These are phyloP conservation scores for Oryzias curvinotus DNA, from an alignment of 2,113 vertebrate species.

Conservation along the genomic window DNA sequence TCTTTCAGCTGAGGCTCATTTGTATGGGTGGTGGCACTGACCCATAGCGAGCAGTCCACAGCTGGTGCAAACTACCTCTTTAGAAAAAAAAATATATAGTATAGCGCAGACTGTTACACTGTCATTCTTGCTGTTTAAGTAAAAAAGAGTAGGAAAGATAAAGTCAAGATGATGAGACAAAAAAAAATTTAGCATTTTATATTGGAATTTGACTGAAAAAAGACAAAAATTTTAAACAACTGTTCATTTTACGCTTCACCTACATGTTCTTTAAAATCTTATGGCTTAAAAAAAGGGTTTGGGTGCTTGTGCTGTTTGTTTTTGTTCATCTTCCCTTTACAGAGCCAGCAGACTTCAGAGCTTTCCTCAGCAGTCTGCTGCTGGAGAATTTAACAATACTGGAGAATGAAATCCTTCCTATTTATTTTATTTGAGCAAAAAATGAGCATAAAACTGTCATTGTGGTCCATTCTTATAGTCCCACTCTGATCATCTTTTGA, in stretches of 20 bases:
- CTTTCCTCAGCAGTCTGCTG: neutral
- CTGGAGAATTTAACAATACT: neutral
- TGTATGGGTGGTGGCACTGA: slow-evolving; percentile 52
- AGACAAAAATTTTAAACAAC: neutral
- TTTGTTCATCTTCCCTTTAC: slow-evolving; percentile 5
- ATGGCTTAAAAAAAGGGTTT: neutral
- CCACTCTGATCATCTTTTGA: no score
- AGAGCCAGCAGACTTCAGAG: slow-evolving; percentile 44
- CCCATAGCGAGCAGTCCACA: slow-evolving; percentile 34
- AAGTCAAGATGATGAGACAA: neutral
- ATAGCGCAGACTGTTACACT: slow-evolving; percentile 16
- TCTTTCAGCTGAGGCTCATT: slow-evolving; percentile 55
- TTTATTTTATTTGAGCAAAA: no score
- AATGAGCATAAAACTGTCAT: neutral
- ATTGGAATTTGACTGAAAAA: neutral
- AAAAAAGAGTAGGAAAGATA: neutral
- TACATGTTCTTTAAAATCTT: neutral
- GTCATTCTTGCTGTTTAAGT: slow-evolving; percentile 8
- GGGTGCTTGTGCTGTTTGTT: neutral
- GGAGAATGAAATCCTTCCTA: neutral
- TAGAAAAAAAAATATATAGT: slow-evolving; percentile 22
- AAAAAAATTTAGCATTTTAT: neutral
- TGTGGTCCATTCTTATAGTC: neutral
- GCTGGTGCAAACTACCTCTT: slow-evolving; percentile 10
- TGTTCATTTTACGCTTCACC: neutral